Base-by-base conservation (phyloP, 2,888 invertebrate species). In the Junonia oenone region DNA sequence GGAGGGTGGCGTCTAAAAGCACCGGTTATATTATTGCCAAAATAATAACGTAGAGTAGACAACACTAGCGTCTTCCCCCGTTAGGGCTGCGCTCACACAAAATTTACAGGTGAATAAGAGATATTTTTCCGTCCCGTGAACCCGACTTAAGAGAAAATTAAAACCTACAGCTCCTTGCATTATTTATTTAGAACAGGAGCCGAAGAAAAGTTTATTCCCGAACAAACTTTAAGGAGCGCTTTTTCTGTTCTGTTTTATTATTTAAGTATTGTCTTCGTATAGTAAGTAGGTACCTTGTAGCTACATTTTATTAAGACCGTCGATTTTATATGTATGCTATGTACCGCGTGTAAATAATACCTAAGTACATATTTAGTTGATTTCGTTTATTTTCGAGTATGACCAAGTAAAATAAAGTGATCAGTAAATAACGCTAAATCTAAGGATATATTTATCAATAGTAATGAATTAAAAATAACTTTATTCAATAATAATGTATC, bases 11-110 rank as follows among this genome's bases (percentile, higher is more conserved):
- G 73, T 76, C 77, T 80, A 72, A 75, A 73, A 79, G 71, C 73
- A 77, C 77, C 76, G 74, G 72, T 73, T 69, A 81, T 81, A 81
- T 80, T 83, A 83, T 83, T 83, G 80, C 80, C 81, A 83, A 83
- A 83, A 83, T 82, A 81, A 81, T 78, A 82, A 75, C 68, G 72
- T 62, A 51, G 69, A 76, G 67, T 70, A 75, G 73, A 77, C 73
- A 76, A 71, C 72, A 66, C 67, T 63, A 61, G 71, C 69, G 67
- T 71, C 68, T 68, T 68, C 63, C 63, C 63, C 62, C 60, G 57
- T 64, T 69, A 77, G 73, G 75, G 73, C 63, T 75, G 64, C 46
- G 22, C 38, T 54, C 33, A 22, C 45, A 45, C 13, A 13, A 38
- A 51, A 45, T 49, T 50, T 59, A 56, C 33, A 31, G n/a, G 31